Conservation (phyloP, 2,797 vertebrate species). For the Triplophysa yarkandensis region DNA sequence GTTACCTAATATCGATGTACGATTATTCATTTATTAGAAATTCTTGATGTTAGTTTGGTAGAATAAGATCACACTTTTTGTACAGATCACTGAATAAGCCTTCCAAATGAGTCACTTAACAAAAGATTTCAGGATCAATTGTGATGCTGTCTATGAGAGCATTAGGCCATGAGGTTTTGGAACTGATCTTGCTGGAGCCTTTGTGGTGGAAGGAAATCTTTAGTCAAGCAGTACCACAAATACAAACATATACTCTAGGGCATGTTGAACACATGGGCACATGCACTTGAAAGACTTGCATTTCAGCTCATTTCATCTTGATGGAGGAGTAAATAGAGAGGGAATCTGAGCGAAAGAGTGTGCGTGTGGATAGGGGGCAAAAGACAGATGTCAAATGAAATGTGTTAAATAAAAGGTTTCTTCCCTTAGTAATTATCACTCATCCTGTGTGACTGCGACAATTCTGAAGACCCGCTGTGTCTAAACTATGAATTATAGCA, state of each 20-base stretch:
- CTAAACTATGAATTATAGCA: constrained; percentile 26
- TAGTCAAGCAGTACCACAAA: constrained; percentile 46
- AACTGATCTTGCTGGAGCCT: constrained; percentile 37
- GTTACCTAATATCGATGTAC: no score
- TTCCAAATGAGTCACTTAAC: not conserved
- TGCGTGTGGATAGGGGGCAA: not conserved
- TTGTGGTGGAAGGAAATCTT: constrained; percentile 23
- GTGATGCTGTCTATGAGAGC: not conserved
- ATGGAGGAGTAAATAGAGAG: constrained; percentile 12
- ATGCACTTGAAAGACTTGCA: constrained; percentile 26
- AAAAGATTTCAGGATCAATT: not conserved
- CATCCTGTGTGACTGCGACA: not conserved
- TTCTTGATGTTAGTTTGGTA: no score
- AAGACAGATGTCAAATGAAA: constrained; percentile 28
- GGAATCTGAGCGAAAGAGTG: not conserved
- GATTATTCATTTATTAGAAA: no score
- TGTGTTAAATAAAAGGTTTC: constrained; percentile 29
- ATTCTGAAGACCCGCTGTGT: constrained; percentile 25
- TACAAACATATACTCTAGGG: constrained; percentile 15
- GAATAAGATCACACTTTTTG: no score
- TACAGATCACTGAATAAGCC: no score
- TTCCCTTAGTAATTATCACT: constrained; percentile 39
- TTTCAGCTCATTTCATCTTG: constrained; percentile 40
- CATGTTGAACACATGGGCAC: constrained; percentile 26
- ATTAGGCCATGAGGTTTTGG: constrained; percentile 12